These are phyloP conservation scores for Cecidostiba fungosa DNA, from an alignment of 2,888 invertebrate species.

Conservation along the genomic window DNA sequence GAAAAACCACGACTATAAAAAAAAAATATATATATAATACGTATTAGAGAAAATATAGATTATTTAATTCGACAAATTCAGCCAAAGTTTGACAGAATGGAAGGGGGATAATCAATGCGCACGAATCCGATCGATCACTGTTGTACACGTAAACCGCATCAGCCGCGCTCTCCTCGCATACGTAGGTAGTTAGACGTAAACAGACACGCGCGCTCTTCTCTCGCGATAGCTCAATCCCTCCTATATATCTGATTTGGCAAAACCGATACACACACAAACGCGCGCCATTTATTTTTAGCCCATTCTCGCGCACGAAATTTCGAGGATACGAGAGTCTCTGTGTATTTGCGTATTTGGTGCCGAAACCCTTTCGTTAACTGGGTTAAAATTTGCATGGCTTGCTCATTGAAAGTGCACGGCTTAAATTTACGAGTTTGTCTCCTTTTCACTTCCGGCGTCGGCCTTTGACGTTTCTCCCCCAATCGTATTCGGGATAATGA, in stretches of 20 bases:
- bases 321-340: slow-evolving; percentile 8
- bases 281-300: slow-evolving; percentile 42
- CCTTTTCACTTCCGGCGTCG: slow-evolving; percentile 33
- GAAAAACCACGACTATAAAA: no score
- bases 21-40: no score
- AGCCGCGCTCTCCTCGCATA: no score
- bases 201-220: neutral
- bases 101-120: no score
- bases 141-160: neutral
- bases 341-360: slow-evolving; percentile 13
- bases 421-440: slow-evolving; percentile 58
- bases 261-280: slow-evolving; percentile 22
- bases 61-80: neutral
- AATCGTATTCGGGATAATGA: slow-evolving; percentile 10
- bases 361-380: slow-evolving; percentile 41
- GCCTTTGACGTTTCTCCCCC: neutral
- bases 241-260: slow-evolving; percentile 19
- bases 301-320: slow-evolving; percentile 43
- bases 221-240: neutral
- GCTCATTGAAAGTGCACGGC: slow-evolving; percentile 25
- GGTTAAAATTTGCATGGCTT: slow-evolving; percentile 61
- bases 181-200: neutral
- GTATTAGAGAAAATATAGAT: neutral
- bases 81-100: no score
- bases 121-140: neutral